Percentiles rank a stretch among this genome's conserved stretches.
phyloP scores from a whole-genome alignment of 2,797 vertebrate species.

The Eulemur albifrons region DNA sequence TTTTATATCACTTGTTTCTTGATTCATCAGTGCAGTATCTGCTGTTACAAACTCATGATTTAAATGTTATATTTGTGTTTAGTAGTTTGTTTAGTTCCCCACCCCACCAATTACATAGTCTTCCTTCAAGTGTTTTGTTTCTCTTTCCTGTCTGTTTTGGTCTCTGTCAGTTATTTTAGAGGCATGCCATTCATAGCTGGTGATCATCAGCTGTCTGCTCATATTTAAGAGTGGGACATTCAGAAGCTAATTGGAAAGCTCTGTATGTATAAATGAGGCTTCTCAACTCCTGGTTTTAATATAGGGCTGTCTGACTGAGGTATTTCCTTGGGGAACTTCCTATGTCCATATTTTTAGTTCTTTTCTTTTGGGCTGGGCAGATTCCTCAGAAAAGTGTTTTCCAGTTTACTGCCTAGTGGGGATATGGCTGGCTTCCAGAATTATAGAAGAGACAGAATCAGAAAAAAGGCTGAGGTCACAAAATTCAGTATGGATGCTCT shows the following conservation, averaged over 20 bases:
- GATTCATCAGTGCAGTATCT: background rate
- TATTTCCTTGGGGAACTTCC: background rate
- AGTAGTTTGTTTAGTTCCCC: background rate
- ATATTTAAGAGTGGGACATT: background rate
- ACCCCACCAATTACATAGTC: background rate
- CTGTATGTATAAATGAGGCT: background rate
- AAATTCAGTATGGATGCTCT: background rate
- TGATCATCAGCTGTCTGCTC: background rate
- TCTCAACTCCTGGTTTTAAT: background rate
- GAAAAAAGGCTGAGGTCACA: background rate
- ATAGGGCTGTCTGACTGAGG: background rate
- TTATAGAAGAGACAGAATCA: background rate
- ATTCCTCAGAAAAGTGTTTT: background rate
- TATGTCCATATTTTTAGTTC: background rate
- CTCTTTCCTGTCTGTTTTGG: background rate
- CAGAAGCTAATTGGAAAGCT: background rate
- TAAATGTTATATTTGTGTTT: background rate
- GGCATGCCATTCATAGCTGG: background rate
- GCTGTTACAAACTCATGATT: background rate
- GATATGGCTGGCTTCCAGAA: background rate
- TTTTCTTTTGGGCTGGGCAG: background rate
- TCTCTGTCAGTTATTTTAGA: background rate
- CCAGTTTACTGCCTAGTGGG: background rate
- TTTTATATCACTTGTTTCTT: background rate
- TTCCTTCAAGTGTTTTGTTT: background rate